Evolutionary conservation across 1,140 invertebrate genomes (phyloP), one percentile per base, ranked within the genome.

Genomic region (Micrasema minimum): DNA sequence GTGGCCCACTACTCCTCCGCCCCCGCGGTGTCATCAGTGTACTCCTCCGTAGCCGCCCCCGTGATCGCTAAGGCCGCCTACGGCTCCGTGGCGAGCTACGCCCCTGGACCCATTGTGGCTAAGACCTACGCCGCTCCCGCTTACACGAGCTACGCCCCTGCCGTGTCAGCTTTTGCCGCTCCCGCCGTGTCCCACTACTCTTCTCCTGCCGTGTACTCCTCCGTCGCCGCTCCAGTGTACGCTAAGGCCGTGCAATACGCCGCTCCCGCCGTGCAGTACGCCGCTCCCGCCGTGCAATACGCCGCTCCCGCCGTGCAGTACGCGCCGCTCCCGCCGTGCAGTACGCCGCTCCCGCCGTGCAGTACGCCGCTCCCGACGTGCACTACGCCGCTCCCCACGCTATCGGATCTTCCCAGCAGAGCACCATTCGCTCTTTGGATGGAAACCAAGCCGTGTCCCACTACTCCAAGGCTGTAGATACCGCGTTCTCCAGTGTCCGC

Each of bases 391-490:
- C 79, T 43, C 71, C 74, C 69, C 53, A 48, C 23, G 23, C 45
- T 22, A 77, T 87, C 18, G 88, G 87, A 35, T 76, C 85, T 37
- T 81, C 85, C 35, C 83, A 87, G 64, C 84, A 89, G 77, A 86
- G 85, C 75, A 84, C 87, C 10, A 75, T 88, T 2, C 82, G 87
- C 50, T 86, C 85, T 14, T 79, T 87, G 57, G 87, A 85, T 64
- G 88, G 88, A 75, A 82, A 81, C 75, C 79, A 81, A 41, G 87
- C 86, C 12, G 82, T 88, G 2, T 87, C 87, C 61, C 81, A 83
- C 67, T 88, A 87, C 83, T 85, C 85, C 67, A 89, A 89, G 78
- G 85, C 87, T 45, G 86, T 89, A 14, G 87, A 89, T 76, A 87
- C 85, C 45, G 85, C 88, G n/a, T 89, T 85, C 82, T 88, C 88